These are phyloP conservation scores for Lomographa bimaculata DNA, from an alignment of 2,888 invertebrate species.

Conservation along the genomic window DNA sequence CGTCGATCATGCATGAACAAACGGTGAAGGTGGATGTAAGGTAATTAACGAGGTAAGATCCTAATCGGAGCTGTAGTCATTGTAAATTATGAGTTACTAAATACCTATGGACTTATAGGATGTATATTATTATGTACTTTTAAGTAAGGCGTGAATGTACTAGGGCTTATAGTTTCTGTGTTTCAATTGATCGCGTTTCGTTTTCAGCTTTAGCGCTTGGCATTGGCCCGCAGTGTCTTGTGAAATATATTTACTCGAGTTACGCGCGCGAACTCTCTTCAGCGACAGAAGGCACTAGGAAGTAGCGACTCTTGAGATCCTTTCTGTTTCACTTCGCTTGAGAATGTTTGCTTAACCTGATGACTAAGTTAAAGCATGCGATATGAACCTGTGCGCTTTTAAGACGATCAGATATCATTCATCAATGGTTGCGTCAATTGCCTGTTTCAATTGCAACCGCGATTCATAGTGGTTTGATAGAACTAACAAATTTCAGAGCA, in stretches of 20 bases:
- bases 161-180: not conserved
- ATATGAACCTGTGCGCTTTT: too few relatives aligned
- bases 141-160: slow-evolving; percentile 34
- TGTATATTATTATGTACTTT: too few relatives aligned
- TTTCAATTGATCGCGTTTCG: not conserved
- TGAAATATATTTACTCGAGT: too few relatives aligned
- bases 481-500: too few relatives aligned
- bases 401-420: too few relatives aligned
- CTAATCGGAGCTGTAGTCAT: slow-evolving; percentile 40
- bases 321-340: slow-evolving; percentile 33
- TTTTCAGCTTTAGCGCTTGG: slow-evolving; percentile 8
- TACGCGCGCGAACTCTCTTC: too few relatives aligned
- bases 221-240: slow-evolving; percentile 1
- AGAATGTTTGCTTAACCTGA: slow-evolving; percentile 32
- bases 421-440: too few relatives aligned
- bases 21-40: slow-evolving; percentile 71
- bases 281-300: slow-evolving; percentile 3
- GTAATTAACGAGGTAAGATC: slow-evolving; percentile 68
- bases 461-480: too few relatives aligned
- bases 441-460: too few relatives aligned
- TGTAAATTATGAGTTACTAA: slow-evolving; percentile 46
- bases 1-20: slow-evolving; percentile 64
- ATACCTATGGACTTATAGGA: slow-evolving; percentile 29
- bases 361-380: not conserved
- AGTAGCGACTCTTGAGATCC: slow-evolving; percentile 20